Evolutionary conservation across 2,113 vertebrate genomes (phyloP).

Genomic region (Eolophus roseicapilla): DNA sequence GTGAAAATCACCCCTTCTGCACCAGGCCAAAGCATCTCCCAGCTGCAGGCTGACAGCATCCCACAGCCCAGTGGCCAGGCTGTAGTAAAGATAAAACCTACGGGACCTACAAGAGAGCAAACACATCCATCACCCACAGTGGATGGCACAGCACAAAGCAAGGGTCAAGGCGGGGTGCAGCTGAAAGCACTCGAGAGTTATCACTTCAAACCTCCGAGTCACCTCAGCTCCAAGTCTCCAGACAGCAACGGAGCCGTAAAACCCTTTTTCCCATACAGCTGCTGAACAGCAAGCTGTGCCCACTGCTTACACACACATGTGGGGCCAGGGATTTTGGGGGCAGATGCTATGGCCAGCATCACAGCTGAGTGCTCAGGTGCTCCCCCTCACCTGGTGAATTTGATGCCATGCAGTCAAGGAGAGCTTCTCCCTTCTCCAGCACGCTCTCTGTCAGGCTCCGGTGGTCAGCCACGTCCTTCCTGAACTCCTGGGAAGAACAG

Average conservation of each 20-base stretch:
- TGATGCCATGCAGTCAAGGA: conserved; percentile 81
- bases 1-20: not conserved
- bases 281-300: not conserved
- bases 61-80: not conserved
- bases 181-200: accelerated
- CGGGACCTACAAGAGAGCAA: not conserved
- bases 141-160: accelerated
- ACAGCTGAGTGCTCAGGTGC: not conserved
- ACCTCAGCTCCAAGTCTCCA: not conserved
- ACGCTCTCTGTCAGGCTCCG: conserved; percentile 79
- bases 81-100: not conserved
- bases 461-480: conserved; percentile 81
- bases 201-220: not conserved
- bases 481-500: conserved; percentile 78
- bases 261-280: not conserved
- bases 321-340: not conserved
- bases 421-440: conserved; percentile 81
- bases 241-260: not conserved
- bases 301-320: accelerated
- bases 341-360: not conserved
- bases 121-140: accelerated
- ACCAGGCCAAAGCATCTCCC: not conserved
- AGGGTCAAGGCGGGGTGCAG: not conserved
- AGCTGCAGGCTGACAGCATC: not conserved
- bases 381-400: conserved; percentile 82